phyloP scores from a whole-genome alignment of 2,888 invertebrate species.

The Pandemis corylana region DNA sequence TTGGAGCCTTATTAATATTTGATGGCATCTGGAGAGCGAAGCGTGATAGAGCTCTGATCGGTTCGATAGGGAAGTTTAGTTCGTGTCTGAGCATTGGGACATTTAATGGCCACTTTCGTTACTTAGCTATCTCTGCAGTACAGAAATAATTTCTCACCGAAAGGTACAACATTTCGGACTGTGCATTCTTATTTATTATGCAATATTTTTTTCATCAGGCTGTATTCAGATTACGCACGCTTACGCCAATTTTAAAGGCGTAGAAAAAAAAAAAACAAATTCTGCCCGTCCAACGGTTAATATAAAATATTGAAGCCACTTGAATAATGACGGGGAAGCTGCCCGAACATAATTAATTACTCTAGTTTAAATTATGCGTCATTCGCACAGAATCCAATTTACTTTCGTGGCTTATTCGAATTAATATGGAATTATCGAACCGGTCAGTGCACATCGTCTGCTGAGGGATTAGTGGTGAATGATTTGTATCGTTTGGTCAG shows the following conservation, averaged over 20 bases:
- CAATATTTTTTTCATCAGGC: not conserved
- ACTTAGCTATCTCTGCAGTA: not conserved
- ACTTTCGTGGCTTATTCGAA: constrained; percentile 66
- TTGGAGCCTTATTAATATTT: constrained; percentile 38
- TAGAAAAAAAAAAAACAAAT: constrained; percentile 19
- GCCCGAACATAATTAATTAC: constrained; percentile 69
- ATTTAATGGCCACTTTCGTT: constrained; percentile 4
- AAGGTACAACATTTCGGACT: not conserved
- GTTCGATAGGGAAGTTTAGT: constrained; percentile 30
- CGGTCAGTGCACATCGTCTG: constrained; percentile 60
- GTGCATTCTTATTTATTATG: not conserved
- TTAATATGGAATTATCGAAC: constrained; percentile 75
- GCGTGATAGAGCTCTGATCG: constrained; percentile 35
- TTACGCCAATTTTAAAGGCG: constrained; percentile 15
- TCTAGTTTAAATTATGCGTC: constrained; percentile 70
- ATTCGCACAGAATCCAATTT: constrained; percentile 77
- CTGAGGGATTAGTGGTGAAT: constrained; percentile 54
- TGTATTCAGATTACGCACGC: constrained; percentile 15
- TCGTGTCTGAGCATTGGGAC: constrained; percentile 6
- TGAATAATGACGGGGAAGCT: constrained; percentile 57
- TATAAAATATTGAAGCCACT: constrained; percentile 37
- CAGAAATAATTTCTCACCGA: not conserved
- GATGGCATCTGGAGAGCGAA: constrained; percentile 30
- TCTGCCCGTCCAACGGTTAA: constrained; percentile 26
- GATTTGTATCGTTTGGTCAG: constrained; percentile 43